These are phyloP conservation scores for Tryphoninae sp. DNA, from an alignment of 2,888 invertebrate genomes.

Conservation along the genomic window DNA sequence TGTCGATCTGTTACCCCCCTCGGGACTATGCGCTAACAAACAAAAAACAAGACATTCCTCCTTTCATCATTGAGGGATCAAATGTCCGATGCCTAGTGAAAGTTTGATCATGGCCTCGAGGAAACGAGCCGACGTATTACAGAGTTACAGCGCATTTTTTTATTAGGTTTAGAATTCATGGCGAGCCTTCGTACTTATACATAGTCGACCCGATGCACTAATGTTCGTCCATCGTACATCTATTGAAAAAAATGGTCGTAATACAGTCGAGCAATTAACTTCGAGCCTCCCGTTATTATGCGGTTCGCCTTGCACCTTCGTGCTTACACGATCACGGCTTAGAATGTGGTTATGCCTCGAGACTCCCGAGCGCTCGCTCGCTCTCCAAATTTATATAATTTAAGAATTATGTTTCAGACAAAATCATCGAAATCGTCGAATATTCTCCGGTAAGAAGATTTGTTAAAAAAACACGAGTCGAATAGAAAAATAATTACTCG, in stretches of 20 bases:
- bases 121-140: too few relatives aligned
- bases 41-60: too few relatives aligned
- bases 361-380: constrained; percentile 14
- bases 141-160: too few relatives aligned
- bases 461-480: not conserved
- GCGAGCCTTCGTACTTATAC: not conserved
- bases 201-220: not conserved
- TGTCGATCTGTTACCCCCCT: not conserved
- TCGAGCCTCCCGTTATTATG: constrained; percentile 49
- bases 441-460: too few relatives aligned
- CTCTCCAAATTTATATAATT: constrained; percentile 34
- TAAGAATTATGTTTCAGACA: not conserved
- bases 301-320: constrained; percentile 60
- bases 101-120: too few relatives aligned
- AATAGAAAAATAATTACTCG: not conserved
- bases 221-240: not conserved
- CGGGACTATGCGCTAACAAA: too few relatives aligned
- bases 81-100: too few relatives aligned
- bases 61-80: too few relatives aligned
- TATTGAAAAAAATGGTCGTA: constrained; percentile 37
- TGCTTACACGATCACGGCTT: constrained; percentile 48
- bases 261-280: constrained; percentile 45
- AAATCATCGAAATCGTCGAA: not conserved
- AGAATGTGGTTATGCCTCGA: constrained; percentile 50
- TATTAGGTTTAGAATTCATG: too few relatives aligned